Percentiles rank a stretch among this genome's conserved stretches.
Conservation (phyloP, 1,140 invertebrate species). For the Dryas iulia region DNA sequence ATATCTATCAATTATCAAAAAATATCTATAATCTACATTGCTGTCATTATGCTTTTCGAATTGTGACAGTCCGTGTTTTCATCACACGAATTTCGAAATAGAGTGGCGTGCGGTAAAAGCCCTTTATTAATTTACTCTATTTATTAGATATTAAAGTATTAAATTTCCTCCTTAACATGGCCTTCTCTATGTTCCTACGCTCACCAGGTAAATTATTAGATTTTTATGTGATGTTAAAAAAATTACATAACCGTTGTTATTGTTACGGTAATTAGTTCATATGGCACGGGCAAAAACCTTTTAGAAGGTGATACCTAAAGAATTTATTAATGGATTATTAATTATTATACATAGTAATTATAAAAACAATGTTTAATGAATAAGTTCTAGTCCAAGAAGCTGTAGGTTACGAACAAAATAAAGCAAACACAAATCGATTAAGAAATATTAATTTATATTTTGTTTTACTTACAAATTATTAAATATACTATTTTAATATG, state of each 20-base stretch:
- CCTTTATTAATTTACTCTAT: neutral
- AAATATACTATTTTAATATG: neutral
- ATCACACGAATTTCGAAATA: slow-evolving; percentile 37
- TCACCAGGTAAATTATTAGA: slow-evolving; percentile 44
- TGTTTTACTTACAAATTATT: neutral
- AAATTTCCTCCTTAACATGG: slow-evolving; percentile 40
- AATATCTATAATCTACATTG: neutral
- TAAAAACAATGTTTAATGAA: neutral
- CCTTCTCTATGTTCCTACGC: slow-evolving; percentile 58
- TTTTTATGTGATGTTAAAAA: slow-evolving; percentile 30
- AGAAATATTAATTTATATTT: neutral
- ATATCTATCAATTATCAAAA: too few species aligned
- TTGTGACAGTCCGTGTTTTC: slow-evolving; percentile 16
- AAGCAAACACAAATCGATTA: neutral
- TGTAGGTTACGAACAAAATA: neutral
- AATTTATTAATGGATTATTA: neutral
- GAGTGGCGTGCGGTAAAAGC: neutral
- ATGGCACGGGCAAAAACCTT: neutral
- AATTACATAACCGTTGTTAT: slow-evolving; percentile 51
- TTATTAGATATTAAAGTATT: slow-evolving; percentile 7
- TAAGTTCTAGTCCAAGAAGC: neutral
- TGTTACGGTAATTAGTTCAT: neutral
- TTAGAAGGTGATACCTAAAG: neutral
- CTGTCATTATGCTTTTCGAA: neutral
- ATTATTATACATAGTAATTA: neutral